These are phyloP conservation scores for Strigops habroptila DNA, from an alignment of 2,113 vertebrate genomes.

Conservation along the genomic window DNA sequence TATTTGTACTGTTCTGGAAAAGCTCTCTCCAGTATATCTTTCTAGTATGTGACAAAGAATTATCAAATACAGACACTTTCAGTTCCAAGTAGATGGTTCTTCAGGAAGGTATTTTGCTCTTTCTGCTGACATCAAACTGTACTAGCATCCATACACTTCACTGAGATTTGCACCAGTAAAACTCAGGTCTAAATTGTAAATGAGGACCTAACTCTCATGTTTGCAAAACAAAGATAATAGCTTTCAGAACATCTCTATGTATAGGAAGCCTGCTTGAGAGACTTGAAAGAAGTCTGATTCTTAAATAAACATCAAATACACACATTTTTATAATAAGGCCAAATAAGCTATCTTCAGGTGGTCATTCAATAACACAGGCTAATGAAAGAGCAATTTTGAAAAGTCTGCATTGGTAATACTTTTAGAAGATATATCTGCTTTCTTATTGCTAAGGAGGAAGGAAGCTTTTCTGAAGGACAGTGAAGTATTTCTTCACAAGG, in stretches of 20 bases:
- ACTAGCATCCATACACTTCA: background rate
- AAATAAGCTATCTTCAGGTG: background rate
- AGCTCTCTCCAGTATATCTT: background rate
- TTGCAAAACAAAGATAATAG: background rate
- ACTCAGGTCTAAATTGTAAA: background rate
- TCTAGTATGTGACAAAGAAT: background rate
- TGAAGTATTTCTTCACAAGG: background rate
- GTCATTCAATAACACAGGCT: background rate
- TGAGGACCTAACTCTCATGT: background rate
- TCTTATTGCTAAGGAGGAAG: background rate
- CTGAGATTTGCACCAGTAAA: background rate
- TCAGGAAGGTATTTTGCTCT: background rate
- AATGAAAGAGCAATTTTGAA: background rate
- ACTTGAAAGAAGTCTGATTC: background rate
- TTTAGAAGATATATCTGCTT: background rate
- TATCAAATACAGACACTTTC: background rate
- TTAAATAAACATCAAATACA: background rate
- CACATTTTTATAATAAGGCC: background rate
- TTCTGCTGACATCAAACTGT: background rate
- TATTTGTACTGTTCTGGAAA: background rate
- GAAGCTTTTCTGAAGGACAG: background rate
- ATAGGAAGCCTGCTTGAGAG: background rate
- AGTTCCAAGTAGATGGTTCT: background rate
- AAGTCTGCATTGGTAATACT: background rate
- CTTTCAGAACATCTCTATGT: background rate